phyloP scores from a whole-genome alignment of 92 coral and sea anemone genomes.

The Siderastrea siderea region DNA sequence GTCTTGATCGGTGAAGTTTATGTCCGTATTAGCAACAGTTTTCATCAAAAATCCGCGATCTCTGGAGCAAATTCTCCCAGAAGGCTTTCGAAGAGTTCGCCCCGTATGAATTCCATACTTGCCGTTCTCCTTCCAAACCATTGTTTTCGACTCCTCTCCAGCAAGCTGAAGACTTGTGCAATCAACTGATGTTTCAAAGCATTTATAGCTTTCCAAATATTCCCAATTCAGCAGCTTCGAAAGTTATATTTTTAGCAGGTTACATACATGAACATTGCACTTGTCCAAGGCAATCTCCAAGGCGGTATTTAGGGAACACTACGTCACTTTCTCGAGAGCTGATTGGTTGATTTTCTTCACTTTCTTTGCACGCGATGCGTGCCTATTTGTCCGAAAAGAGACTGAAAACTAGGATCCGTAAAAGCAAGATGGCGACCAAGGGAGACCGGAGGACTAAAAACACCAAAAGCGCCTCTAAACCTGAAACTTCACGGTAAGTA shows the following conservation, averaged over 20 bases:
- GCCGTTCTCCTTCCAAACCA: conserved; percentile 82
- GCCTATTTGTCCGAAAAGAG: background rate
- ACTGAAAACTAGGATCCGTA: conserved; percentile 16
- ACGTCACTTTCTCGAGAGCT: conserved; percentile 21
- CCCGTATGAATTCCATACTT: conserved; percentile 83
- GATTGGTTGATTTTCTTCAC: conserved; percentile 2
- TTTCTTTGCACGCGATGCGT: background rate
- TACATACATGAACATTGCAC: conserved; percentile 35
- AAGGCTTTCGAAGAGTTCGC: conserved; percentile 74
- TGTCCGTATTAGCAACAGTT: conserved; percentile 23
- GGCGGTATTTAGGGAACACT: background rate
- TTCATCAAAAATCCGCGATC: conserved; percentile 60
- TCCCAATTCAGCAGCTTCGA: conserved; percentile 1
- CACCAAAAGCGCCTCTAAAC: conserved; percentile 11
- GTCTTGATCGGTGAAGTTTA: conserved; percentile 35
- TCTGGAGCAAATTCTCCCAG: background rate
- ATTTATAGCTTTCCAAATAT: conserved; percentile 9
- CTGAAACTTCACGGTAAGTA: conserved; percentile 31
- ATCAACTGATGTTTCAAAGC: background rate
- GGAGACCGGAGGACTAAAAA: background rate
- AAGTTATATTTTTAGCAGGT: conserved; percentile 3
- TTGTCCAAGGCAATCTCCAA: background rate
- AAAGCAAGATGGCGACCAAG: conserved; percentile 73
- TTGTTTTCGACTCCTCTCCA: conserved; percentile 10
- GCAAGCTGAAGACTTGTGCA: conserved; percentile 1